Evolutionary conservation across 2,113 vertebrate genomes (phyloP).

Genomic region (Spilogale gracilis): DNA sequence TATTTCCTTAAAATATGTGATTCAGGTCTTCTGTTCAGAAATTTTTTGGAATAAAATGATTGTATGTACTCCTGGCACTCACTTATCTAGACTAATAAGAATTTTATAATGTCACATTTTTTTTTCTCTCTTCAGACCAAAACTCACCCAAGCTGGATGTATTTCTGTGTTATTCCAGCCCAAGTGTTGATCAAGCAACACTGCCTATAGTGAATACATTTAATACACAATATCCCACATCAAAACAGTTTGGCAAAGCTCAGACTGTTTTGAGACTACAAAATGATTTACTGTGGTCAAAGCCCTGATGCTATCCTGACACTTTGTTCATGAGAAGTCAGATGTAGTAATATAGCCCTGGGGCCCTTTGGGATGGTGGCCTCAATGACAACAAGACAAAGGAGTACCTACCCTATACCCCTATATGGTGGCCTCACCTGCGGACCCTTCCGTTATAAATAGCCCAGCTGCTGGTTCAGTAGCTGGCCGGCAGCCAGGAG

Average conservation of each 20-base stretch:
- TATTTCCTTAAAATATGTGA: neutral
- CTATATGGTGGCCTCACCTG: neutral
- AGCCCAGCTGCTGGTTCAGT: neutral
- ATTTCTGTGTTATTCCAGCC: neutral
- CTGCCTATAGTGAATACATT: neutral
- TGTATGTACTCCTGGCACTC: neutral
- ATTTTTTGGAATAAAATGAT: neutral
- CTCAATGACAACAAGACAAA: neutral
- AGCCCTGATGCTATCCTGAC: neutral
- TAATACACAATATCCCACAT: neutral
- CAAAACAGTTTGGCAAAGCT: neutral
- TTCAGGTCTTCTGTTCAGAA: neutral
- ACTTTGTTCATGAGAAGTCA: neutral
- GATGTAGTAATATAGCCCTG: neutral
- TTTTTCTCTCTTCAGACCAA: neutral
- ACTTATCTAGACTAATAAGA: neutral
- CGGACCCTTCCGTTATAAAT: slow-evolving; percentile 43
- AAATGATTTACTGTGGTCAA: neutral
- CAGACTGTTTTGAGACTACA: neutral
- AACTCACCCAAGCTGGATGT: neutral
- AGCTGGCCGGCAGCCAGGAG: slow-evolving; percentile 8
- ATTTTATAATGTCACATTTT: neutral
- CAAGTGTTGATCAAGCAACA: neutral
- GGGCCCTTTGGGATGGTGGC: neutral
- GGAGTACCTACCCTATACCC: neutral